Conservation (phyloP, 2,888 invertebrate genomes). For the Polydrusus tereticollis region DNA sequence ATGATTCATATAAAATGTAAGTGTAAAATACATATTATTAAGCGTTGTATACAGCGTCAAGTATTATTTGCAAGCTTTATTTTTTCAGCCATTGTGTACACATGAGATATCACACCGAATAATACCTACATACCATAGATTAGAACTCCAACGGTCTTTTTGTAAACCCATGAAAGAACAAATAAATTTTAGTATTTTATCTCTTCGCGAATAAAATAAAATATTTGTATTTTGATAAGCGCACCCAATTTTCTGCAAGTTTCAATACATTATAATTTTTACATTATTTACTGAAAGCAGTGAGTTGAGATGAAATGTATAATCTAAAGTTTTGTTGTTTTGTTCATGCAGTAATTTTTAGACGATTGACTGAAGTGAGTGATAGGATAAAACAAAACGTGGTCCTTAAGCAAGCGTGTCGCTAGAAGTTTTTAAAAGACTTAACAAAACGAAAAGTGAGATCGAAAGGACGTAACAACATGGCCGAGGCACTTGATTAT, state of each 20-base stretch:
- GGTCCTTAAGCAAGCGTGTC: constrained; percentile 1
- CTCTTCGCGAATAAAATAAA: constrained; percentile 44
- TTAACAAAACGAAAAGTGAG: not conserved
- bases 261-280: constrained; percentile 47
- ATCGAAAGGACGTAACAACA: constrained; percentile 5
- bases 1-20: no score
- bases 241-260: constrained; percentile 58
- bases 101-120: constrained; percentile 27
- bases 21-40: not conserved
- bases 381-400: constrained; percentile 28
- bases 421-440: not conserved
- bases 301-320: constrained; percentile 23
- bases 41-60: not conserved
- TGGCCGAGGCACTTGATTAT: constrained; percentile 41
- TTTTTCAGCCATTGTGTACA: constrained; percentile 36
- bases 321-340: constrained; percentile 36
- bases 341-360: not conserved
- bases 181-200: constrained; percentile 46
- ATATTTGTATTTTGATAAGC: constrained; percentile 59
- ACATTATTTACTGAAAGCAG: constrained; percentile 28
- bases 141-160: constrained; percentile 35
- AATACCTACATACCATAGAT: constrained; percentile 44
- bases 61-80: constrained; percentile 29
- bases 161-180: constrained; percentile 40
- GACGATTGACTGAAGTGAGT: constrained; percentile 15